Evolutionary conservation across 2,888 invertebrate species (phyloP).

Genomic region (Sarcophaga rosellei): DNA sequence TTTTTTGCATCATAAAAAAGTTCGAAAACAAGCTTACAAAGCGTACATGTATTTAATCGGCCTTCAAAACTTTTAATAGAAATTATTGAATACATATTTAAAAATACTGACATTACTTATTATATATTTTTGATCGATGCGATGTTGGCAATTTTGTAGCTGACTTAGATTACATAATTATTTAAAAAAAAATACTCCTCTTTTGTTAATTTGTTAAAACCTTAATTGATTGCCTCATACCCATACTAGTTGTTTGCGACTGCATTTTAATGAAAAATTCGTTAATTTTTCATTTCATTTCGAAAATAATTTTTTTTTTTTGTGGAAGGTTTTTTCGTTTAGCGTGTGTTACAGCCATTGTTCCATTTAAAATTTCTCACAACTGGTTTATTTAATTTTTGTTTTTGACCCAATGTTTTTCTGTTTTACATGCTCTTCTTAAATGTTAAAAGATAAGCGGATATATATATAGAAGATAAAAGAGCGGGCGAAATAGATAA

Average conservation of each 20-base stretch:
- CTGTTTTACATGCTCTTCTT: background rate
- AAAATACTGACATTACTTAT: no score
- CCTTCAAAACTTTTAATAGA: background rate
- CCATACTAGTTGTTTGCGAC: background rate
- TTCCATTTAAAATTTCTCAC: conserved; percentile 8
- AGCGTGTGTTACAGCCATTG: background rate
- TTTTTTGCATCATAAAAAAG: no score
- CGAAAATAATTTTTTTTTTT: background rate
- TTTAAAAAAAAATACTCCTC: background rate
- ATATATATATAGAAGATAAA: no score
- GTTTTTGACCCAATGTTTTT: background rate
- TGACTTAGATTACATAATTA: background rate
- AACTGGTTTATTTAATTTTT: conserved; percentile 35
- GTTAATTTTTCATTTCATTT: conserved; percentile 14
- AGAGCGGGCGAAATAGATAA: background rate
- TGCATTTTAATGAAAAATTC: conserved; percentile 22
- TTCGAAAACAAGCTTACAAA: background rate
- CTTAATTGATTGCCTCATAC: background rate
- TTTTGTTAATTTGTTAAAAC: background rate
- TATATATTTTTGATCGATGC: background rate
- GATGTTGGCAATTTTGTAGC: background rate
- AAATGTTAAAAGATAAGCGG: no score
- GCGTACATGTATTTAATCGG: background rate
- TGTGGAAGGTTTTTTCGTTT: background rate
- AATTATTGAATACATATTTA: background rate